These are phyloP conservation scores for Linepithema humile DNA, from an alignment of 1,140 invertebrate genomes.

Conservation along the genomic window DNA sequence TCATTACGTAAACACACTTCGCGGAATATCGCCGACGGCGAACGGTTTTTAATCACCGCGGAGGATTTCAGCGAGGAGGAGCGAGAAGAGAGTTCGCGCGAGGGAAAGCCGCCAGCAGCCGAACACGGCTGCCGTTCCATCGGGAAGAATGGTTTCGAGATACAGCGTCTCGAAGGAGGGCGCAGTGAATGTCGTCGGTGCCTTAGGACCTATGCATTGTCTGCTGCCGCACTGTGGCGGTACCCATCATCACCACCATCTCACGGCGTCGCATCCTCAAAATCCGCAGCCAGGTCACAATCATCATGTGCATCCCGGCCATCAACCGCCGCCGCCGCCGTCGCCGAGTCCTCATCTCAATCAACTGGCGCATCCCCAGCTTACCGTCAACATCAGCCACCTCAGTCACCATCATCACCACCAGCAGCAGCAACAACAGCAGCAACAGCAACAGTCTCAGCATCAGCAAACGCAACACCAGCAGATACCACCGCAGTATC, in stretches of 20 bases:
- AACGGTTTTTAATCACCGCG: conserved; percentile 1
- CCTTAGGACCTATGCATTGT: conserved; percentile 78
- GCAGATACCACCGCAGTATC: conserved; percentile 77
- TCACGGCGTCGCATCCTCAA: conserved; percentile 77
- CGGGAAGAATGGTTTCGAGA: conserved; percentile 79
- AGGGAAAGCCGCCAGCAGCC: neutral
- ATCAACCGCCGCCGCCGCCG: conserved; percentile 78
- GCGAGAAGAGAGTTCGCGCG: no score
- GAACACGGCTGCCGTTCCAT: neutral
- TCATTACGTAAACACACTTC: conserved; percentile 22
- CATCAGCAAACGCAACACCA: conserved; percentile 78
- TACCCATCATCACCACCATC: conserved; percentile 78
- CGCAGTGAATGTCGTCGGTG: conserved; percentile 78
- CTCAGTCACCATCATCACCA: conserved; percentile 76
- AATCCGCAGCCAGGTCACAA: conserved; percentile 77
- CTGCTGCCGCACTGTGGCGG: conserved; percentile 78
- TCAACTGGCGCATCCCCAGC: conserved; percentile 78
- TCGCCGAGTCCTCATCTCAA: conserved; percentile 79
- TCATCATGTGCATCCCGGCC: conserved; percentile 78
- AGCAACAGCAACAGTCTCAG: conserved; percentile 75
- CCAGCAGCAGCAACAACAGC: conserved; percentile 77
- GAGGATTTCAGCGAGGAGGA: neutral
- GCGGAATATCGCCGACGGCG: conserved; percentile 19
- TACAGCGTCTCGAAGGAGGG: conserved; percentile 81
- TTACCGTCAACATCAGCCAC: conserved; percentile 79